phyloP scores from a whole-genome alignment of 2,113 vertebrate species.

The Alligator sinensis region DNA sequence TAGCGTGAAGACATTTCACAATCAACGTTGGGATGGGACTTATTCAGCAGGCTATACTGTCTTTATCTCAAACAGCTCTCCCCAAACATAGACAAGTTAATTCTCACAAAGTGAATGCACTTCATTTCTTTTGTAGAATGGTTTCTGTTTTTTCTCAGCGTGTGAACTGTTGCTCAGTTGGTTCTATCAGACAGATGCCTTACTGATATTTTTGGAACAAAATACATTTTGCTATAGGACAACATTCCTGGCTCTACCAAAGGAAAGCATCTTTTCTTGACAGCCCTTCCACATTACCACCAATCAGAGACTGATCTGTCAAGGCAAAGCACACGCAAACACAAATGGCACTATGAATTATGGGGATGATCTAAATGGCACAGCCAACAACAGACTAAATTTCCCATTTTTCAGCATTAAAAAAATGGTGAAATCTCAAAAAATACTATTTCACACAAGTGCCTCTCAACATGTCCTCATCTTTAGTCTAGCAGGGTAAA shows the following conservation, averaged over 20 bases:
- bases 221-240: neutral
- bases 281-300: constrained; percentile 2
- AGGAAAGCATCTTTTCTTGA: neutral
- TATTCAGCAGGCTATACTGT: neutral
- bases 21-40: neutral
- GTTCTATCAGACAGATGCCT: neutral
- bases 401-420: constrained; percentile 55
- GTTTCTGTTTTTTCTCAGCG: neutral
- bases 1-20: neutral
- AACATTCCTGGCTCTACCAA: neutral
- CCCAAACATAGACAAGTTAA: neutral
- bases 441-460: constrained; percentile 47
- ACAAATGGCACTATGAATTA: constrained; percentile 74
- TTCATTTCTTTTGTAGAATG: neutral
- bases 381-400: constrained; percentile 10
- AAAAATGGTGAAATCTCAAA: constrained; percentile 57
- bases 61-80: neutral
- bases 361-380: constrained; percentile 59
- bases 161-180: neutral
- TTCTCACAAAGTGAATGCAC: neutral
- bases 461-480: constrained; percentile 64
- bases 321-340: constrained; percentile 66
- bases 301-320: constrained; percentile 42
- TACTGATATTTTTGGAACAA: neutral
- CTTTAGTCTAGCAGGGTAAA: constrained; percentile 32